Evolutionary conservation across 2,113 vertebrate genomes (phyloP), one percentile per base, ranked within the genome.

Genomic region (Hypomesus transpacificus): DNA sequence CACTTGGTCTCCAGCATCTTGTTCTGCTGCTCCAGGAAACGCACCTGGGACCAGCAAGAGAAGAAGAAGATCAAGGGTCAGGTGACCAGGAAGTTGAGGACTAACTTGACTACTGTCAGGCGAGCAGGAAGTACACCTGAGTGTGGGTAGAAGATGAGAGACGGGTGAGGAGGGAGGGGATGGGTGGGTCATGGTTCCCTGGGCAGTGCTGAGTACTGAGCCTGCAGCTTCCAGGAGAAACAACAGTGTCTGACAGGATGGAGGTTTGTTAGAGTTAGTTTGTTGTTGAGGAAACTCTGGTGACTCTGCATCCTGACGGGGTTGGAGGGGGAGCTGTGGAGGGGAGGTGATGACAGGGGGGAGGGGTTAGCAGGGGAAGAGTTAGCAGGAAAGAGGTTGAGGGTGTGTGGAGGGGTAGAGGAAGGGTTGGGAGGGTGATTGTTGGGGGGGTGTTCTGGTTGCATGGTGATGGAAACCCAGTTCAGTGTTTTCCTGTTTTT

Each of bases 1-100:
- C 96, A 98, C 89, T 98, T 98, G 87, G 97, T 98, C 85, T 99
- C 96, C 88, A 99, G 87, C 87, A 98, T 96, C 83, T 98, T 98
- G 89, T 99, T 99, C 90, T 98, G 95, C 88, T 99, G 96, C 81
- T 98, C 97, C 89, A 98, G 86, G 84, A 98, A 96, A n/a, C 96
- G 94, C 17, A 98, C 96, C 96, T 93, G 17, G 51, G 66, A 67
- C 18, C 6, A 52, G 34, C 34, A 52, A 3, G 7, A 72, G 57
- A 75, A 57, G 24, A 75, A 56, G n/a, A 75, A n/a, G n/a, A 56
- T 7, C 54, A 56, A 20, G 54, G 16, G n/a, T 56, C 16, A 18
- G 54, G 18, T 56, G 54, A 18, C 7, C 16, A 18, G 16, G 16
- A 46, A 46, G 39, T 1, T 9, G 39, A 46, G 9, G 39, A 46